Evolutionary conservation across 2,113 vertebrate genomes (phyloP), one percentile per base, ranked within the genome.

Genomic region (Reinhardtius hippoglossoides): DNA sequence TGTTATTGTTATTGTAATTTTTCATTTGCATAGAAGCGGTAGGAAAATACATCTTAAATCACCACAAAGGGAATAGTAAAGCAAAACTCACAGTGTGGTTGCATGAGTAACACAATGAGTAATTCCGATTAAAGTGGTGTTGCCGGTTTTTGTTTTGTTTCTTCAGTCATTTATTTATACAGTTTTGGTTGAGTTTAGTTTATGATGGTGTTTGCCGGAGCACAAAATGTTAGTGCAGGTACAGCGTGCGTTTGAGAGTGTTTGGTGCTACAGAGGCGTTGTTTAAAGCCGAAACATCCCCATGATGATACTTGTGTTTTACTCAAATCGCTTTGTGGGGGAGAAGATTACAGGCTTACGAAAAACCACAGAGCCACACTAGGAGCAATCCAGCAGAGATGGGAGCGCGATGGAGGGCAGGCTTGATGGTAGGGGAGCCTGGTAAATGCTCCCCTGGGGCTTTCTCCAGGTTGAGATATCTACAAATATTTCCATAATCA

Each of bases 401-500:
- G 65, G 58, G 75, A 80, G 74, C 42, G 52, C 56, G 69, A 42
- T 67, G 44, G 74, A 76, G 35, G 52, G 42, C 46, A 50, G 58
- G 42, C 46, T 42, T 71, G 78, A 86, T 85, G 76, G 71, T 71
- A 60, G 46, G 46, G 63, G 60, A 31, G 31, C 31, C 62, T 42
- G 3, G 42, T 85, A 87, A 88, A 90, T 46, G 79, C 66, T 84
- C 86, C 81, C 78, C 60, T 73, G 76, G 76, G 87, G 88, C 31
- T 78, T 65, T 77, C 72, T 83, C 26, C 76, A 59, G 67, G 79
- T 55, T 52, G 68, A 83, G 64, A 68, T 75, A 68, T 80, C 77
- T 79, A 85, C 86, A 89, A 86, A 88, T 82, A 92, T 92, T 89
- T 86, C 83, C 83, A 90, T 91, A 88, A 91, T 87, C 77, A 76